Conservation (phyloP, 2,113 vertebrate species). For the Catharus minimus region DNA sequence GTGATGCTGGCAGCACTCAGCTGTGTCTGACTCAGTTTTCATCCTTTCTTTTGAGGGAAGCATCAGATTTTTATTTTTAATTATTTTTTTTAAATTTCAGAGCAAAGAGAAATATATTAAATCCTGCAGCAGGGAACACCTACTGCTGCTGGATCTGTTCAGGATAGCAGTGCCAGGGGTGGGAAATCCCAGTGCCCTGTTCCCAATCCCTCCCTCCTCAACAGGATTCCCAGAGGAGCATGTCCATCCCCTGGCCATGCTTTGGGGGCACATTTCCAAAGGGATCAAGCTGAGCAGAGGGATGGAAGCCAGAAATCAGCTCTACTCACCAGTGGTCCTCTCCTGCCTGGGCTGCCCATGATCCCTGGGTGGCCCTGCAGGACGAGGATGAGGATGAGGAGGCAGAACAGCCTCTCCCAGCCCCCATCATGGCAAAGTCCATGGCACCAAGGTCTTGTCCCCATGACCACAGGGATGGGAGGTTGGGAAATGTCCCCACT, state of each 20-base stretch:
- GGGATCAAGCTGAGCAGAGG: background rate
- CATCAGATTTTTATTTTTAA: background rate
- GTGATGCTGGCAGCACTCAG: background rate
- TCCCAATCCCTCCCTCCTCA: background rate
- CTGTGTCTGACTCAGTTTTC: background rate
- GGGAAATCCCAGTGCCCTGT: background rate
- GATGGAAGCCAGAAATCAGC: background rate
- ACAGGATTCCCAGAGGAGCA: background rate
- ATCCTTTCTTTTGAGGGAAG: background rate
- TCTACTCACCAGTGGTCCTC: constrained; percentile 74
- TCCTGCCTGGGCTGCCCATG: constrained; percentile 70
- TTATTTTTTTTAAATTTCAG: background rate
- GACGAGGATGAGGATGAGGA: background rate
- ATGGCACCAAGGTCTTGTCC: background rate
- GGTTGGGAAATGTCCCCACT: fast-evolving
- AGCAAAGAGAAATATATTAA: background rate
- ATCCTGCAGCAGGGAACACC: background rate
- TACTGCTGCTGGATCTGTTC: background rate
- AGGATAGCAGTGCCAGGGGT: background rate
- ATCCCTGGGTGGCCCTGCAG: constrained; percentile 77
- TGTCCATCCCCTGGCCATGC: background rate
- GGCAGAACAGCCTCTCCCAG: background rate
- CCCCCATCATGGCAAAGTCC: background rate
- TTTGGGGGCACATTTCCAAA: background rate
- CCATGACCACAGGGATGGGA: background rate